Conservation (phyloP, 2,888 invertebrate species). For the Isotomurus palustris region DNA sequence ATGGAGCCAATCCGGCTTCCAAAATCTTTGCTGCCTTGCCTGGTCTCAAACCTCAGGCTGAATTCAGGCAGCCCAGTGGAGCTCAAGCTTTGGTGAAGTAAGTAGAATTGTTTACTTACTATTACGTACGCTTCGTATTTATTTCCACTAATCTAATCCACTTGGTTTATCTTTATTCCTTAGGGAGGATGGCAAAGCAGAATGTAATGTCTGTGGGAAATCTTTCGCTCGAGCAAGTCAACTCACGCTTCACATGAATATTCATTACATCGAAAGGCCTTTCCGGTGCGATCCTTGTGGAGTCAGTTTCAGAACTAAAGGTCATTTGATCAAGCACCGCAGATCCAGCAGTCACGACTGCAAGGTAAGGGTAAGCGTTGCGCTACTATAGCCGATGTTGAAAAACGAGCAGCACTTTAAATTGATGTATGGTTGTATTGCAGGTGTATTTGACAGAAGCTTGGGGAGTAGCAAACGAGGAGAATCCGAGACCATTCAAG, state of each 20-base stretch:
- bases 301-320: slow-evolving; percentile 79
- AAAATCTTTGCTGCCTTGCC: slow-evolving; percentile 21
- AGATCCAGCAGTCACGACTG: slow-evolving; percentile 86
- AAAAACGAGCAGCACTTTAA: not conserved
- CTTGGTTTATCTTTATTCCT: slow-evolving; percentile 48
- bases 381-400: not conserved
- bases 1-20: slow-evolving; percentile 21
- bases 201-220: slow-evolving; percentile 83
- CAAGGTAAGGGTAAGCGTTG: slow-evolving; percentile 62
- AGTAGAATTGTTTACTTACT: slow-evolving; percentile 9
- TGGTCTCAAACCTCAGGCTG: slow-evolving; percentile 40
- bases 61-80: slow-evolving; percentile 44
- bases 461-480: slow-evolving; percentile 59
- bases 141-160: no score
- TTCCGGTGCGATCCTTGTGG: slow-evolving; percentile 88
- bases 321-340: slow-evolving; percentile 89
- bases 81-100: slow-evolving; percentile 42
- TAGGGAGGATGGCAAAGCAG: slow-evolving; percentile 69
- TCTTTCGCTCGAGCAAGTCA: slow-evolving; percentile 82
- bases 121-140: not conserved
- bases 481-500: slow-evolving; percentile 92
- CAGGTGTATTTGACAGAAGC: slow-evolving; percentile 43
- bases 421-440: not conserved
- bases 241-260: slow-evolving; percentile 84
- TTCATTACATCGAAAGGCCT: slow-evolving; percentile 89